Base-by-base conservation (phyloP, 1,140 invertebrate genomes). In the Sipha flava region DNA sequence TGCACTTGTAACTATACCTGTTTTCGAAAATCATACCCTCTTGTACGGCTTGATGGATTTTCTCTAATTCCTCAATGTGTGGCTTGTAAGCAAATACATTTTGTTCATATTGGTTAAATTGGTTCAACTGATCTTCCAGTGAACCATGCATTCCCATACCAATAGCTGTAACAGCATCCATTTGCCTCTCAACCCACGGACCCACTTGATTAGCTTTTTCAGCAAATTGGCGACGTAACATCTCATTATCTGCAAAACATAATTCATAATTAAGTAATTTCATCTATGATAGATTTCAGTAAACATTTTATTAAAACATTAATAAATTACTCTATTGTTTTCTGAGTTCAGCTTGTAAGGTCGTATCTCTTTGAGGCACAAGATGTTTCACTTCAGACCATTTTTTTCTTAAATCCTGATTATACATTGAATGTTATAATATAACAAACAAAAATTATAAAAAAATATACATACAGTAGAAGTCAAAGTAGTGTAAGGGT, bases 11-110 rank as follows among this genome's bases (percentile, higher is more conserved):
- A 23, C 2, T 29, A 73, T 89, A 94, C 87, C 95, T 92, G 87
- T 99, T 99, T 86, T 99, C 98, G 86, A 99, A 99, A 84, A 99
- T 98, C 95, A 99, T 98, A 84, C 96, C 95, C 87, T 99, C 97
- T 87, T 99, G 98, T 34, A 99, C 95, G 82, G 97, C 95, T 87
- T 99, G 97, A 86, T 99, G 96, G 84, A 98, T 97, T 87, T 95
- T 96, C 85, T 99, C 97, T 79, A 99, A 88, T 87, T 99, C 94
- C 86, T 99, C 97, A 85, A 99, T 96, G 85, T 99, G 95, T 64
- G 95, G 94, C 86, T 96, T 97, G 89, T 98, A 99, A 31, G 94
- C 92, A 84, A 94, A 93, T 1, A 98, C 95, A 23, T 93, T 95
- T 82, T 95, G 92, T 87, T 98, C 96, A 86, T 97, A 97, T 85